Conservation (phyloP, 1,140 invertebrate genomes). For the Venturia canescens region DNA sequence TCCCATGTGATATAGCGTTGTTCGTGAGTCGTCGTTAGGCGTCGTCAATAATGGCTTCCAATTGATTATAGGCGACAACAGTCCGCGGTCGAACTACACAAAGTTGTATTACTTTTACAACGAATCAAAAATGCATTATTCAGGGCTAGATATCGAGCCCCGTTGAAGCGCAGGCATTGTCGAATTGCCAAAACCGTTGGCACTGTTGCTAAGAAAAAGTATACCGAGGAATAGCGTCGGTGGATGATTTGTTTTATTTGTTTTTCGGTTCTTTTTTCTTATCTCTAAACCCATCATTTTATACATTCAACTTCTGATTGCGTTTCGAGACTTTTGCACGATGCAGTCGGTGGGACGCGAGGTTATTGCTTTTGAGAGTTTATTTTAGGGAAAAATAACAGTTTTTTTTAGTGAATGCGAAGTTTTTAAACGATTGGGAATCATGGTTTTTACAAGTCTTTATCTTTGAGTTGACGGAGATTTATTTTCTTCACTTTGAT, state of each 20-base stretch:
- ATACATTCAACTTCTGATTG: background rate
- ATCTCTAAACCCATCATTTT: background rate
- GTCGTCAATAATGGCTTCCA: conserved; percentile 9
- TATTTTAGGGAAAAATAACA: too few relatives aligned
- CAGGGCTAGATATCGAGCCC: background rate
- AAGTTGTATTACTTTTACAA: conserved; percentile 12
- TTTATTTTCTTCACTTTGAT: too few relatives aligned
- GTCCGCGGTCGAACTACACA: background rate
- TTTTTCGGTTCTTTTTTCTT: background rate
- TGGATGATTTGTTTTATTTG: background rate
- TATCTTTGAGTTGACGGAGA: too few relatives aligned
- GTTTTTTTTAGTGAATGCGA: too few relatives aligned
- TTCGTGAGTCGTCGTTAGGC: conserved; percentile 6
- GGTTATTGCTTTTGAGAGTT: too few relatives aligned
- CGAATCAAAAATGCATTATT: conserved; percentile 4
- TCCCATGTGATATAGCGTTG: conserved; percentile 5
- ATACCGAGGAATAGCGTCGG: background rate
- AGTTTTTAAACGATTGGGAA: too few relatives aligned
- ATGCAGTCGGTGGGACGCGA: too few relatives aligned
- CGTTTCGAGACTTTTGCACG: too few relatives aligned
- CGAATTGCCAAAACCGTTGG: background rate
- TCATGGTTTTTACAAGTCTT: too few relatives aligned
- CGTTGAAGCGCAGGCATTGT: background rate
- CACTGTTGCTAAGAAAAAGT: background rate
- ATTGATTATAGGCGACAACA: background rate